A percentile compares a stretch with the other conserved stretches of the same genome.
Evolutionary conservation across 2,113 vertebrate genomes (phyloP).

Genomic region (Datnioides undecimradiatus): DNA sequence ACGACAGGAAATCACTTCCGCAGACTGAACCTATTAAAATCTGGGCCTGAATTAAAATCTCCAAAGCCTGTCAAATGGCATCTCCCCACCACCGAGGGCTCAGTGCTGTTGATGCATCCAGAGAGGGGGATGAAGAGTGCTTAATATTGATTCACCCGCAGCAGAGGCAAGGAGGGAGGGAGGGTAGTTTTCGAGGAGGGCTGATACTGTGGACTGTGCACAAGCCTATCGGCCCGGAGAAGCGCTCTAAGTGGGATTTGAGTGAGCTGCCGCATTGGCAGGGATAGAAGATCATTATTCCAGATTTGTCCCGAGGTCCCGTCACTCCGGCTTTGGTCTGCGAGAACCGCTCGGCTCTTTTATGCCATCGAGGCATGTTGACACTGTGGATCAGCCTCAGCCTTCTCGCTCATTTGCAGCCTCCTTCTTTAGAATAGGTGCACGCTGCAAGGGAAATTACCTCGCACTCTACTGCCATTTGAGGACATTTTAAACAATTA

Average conservation of each 20-base stretch:
- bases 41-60: constrained; percentile 69
- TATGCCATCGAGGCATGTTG: constrained; percentile 21
- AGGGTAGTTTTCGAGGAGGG: constrained; percentile 7
- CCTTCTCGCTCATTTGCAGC: not conserved
- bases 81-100: constrained; percentile 39
- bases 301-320: constrained; percentile 56
- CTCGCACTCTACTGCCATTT: not conserved
- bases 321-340: constrained; percentile 50
- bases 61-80: constrained; percentile 63
- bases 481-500: not conserved
- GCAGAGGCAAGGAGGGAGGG: constrained; percentile 13
- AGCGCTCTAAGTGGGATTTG: constrained; percentile 56
- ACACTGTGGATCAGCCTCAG: constrained; percentile 20
- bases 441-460: not conserved
- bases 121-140: constrained; percentile 60
- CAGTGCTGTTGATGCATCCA: constrained; percentile 53
- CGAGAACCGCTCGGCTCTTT: constrained; percentile 32
- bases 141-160: constrained; percentile 73
- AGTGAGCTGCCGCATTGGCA: constrained; percentile 55
- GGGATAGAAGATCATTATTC: constrained; percentile 59
- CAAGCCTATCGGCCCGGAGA: constrained; percentile 11
- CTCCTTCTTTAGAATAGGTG: not conserved
- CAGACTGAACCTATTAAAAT: constrained; percentile 68
- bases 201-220: constrained; percentile 21
- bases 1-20: constrained; percentile 70